phyloP scores from a whole-genome alignment of 1,140 invertebrate species.

The Atta texana region DNA sequence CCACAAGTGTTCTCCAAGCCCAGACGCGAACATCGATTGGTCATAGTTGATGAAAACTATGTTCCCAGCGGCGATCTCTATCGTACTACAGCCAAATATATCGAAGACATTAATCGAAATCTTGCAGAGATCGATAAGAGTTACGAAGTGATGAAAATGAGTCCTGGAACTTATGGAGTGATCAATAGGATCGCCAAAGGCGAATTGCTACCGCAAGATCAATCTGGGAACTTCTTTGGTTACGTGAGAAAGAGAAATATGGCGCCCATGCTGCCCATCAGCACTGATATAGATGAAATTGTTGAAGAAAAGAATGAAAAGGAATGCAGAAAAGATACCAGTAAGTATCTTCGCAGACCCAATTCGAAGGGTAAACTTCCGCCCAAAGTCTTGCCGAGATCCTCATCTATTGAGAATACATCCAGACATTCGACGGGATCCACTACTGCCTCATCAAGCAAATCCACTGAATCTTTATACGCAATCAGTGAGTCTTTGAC shows the following conservation, averaged over 20 bases:
- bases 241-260: slow-evolving; percentile 78
- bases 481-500: slow-evolving; percentile 79
- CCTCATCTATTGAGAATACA: slow-evolving; percentile 81
- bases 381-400: slow-evolving; percentile 78
- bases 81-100: slow-evolving; percentile 80
- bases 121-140: slow-evolving; percentile 83
- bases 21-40: slow-evolving; percentile 56
- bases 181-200: slow-evolving; percentile 77
- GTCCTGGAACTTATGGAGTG: slow-evolving; percentile 75
- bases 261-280: slow-evolving; percentile 82
- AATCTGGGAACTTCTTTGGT: slow-evolving; percentile 61
- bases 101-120: slow-evolving; percentile 84
- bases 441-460: slow-evolving; percentile 80
- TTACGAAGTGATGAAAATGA: slow-evolving; percentile 77
- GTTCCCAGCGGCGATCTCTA: slow-evolving; percentile 82
- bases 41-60: slow-evolving; percentile 77
- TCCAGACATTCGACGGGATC: slow-evolving; percentile 81
- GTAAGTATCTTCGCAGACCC: slow-evolving; percentile 34
- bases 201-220: slow-evolving; percentile 19
- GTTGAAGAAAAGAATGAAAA: not conserved
- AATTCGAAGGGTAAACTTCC: slow-evolving; percentile 79
- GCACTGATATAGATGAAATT: slow-evolving; percentile 20
- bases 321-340: not conserved
- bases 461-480: slow-evolving; percentile 81
- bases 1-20: slow-evolving; percentile 58